A percentile compares a stretch with the other conserved stretches of the same genome.
phyloP scores from a whole-genome alignment of 2,888 invertebrate genomes.

The Drosophila buzzatii region DNA sequence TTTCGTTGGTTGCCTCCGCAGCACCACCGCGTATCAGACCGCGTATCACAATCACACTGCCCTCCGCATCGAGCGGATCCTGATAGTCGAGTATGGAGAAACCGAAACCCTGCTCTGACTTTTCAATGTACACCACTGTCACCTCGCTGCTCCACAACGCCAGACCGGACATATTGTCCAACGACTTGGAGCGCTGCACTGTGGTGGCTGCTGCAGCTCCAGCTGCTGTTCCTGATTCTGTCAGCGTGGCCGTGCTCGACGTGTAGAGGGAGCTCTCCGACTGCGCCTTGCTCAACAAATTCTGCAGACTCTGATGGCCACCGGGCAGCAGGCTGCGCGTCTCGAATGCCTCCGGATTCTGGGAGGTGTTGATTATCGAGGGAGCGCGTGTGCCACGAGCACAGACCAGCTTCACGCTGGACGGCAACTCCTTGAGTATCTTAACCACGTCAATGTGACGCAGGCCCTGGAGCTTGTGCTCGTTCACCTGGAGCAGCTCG shows the following conservation, averaged over 20 bases:
- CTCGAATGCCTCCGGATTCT: conserved; percentile 92
- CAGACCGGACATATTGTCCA: conserved; percentile 97
- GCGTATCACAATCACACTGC: conserved; percentile 98
- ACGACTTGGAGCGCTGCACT: conserved; percentile 91
- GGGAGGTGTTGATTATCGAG: conserved; percentile 91
- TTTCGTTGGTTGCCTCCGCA: conserved; percentile 97
- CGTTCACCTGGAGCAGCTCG: conserved; percentile 98
- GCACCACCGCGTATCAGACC: conserved; percentile 99
- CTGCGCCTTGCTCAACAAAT: conserved; percentile 95
- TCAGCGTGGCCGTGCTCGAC: conserved; percentile 92
- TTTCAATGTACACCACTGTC: conserved; percentile 95
- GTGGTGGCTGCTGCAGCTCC: conserved; percentile 58
- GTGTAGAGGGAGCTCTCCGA: conserved; percentile 97
- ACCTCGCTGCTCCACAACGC: conserved; percentile 99
- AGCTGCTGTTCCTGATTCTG: conserved; percentile 86
- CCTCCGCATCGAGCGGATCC: conserved; percentile 97
- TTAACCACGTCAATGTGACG: conserved; percentile 98
- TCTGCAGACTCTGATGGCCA: conserved; percentile 92
- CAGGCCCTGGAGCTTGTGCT: conserved; percentile 94
- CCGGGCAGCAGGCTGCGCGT: conserved; percentile 93
- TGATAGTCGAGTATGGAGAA: conserved; percentile 99
- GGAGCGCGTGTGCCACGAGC: conserved; percentile 89
- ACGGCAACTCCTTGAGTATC: conserved; percentile 96
- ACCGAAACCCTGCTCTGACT: conserved; percentile 98
- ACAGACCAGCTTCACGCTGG: conserved; percentile 96